A percentile compares a stretch with the other conserved stretches of the same genome.
These are phyloP conservation scores for Spodoptera litura DNA, from an alignment of 1,140 invertebrate genomes.

Conservation along the genomic window DNA sequence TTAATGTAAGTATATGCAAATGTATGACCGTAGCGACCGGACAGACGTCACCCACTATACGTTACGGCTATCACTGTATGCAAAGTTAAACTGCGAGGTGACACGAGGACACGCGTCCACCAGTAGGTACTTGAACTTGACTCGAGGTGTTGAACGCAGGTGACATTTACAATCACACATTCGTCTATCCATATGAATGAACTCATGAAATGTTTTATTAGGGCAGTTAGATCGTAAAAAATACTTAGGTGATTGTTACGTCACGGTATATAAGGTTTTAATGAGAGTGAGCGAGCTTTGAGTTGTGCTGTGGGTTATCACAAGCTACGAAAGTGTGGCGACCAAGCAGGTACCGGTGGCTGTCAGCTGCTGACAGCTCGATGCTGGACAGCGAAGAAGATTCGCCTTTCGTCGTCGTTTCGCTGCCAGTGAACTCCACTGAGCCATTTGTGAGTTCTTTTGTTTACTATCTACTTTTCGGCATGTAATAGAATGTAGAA, in stretches of 20 bases:
- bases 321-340: slow-evolving; percentile 76
- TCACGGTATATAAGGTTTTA: neutral
- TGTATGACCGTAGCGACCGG: slow-evolving; percentile 58
- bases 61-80: slow-evolving; percentile 60
- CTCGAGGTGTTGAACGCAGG: slow-evolving; percentile 66
- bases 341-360: slow-evolving; percentile 76
- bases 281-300: neutral
- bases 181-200: neutral
- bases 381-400: slow-evolving; percentile 85
- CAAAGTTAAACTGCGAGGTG: slow-evolving; percentile 59
- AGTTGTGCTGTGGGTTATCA: slow-evolving; percentile 15
- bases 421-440: slow-evolving; percentile 79
- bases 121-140: slow-evolving; percentile 78
- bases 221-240: slow-evolving; percentile 5
- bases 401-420: slow-evolving; percentile 80
- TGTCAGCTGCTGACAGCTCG: slow-evolving; percentile 72
- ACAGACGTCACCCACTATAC: slow-evolving; percentile 64
- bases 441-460: slow-evolving; percentile 72
- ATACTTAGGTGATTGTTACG: neutral
- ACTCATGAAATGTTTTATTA: slow-evolving; percentile 27
- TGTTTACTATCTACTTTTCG: neutral
- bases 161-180: slow-evolving; percentile 63
- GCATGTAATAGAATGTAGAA: too few relatives aligned
- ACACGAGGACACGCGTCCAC: slow-evolving; percentile 51
- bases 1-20: slow-evolving; percentile 72